Conservation (phyloP, 2,888 invertebrate species). For the Dugesia japonica region DNA sequence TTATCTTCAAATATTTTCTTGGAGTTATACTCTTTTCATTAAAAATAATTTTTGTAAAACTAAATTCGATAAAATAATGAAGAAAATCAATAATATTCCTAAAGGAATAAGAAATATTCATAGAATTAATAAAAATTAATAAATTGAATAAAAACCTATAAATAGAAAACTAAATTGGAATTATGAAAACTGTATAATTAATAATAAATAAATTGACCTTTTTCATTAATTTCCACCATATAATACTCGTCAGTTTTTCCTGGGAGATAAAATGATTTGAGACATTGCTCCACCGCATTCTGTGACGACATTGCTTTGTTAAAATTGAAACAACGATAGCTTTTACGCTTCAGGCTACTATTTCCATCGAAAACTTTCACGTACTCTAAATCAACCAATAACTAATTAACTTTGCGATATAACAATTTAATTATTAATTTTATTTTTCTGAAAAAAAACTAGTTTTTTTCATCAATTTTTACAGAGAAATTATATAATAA, state of each 20-base stretch:
- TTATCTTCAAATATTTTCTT: too few relatives aligned
- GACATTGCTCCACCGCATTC: conserved; percentile 23
- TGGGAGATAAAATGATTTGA: conserved; percentile 28
- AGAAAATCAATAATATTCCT: too few relatives aligned
- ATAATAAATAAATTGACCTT: conserved; percentile 22
- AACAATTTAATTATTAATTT: too few relatives aligned
- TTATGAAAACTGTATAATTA: too few relatives aligned
- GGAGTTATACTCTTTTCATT: too few relatives aligned
- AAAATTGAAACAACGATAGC: conserved; percentile 29
- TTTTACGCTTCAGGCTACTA: conserved; percentile 29
- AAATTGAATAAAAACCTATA: too few relatives aligned
- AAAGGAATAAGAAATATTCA: too few relatives aligned
- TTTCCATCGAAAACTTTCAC: conserved; percentile 34
- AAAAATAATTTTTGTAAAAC: too few relatives aligned
- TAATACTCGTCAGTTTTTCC: conserved; percentile 25
- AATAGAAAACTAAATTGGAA: too few relatives aligned
- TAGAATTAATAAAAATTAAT: too few relatives aligned
- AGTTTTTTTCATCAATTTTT: neutral
- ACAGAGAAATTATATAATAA: neutral
- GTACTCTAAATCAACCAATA: conserved; percentile 1
- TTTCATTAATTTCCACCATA: conserved; percentile 28
- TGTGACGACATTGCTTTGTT: conserved; percentile 31
- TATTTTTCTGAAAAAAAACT: too few relatives aligned
- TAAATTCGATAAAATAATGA: too few relatives aligned
- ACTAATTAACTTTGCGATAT: neutral